Conservation (phyloP, 2,113 vertebrate species). For the Eolophus roseicapilla region DNA sequence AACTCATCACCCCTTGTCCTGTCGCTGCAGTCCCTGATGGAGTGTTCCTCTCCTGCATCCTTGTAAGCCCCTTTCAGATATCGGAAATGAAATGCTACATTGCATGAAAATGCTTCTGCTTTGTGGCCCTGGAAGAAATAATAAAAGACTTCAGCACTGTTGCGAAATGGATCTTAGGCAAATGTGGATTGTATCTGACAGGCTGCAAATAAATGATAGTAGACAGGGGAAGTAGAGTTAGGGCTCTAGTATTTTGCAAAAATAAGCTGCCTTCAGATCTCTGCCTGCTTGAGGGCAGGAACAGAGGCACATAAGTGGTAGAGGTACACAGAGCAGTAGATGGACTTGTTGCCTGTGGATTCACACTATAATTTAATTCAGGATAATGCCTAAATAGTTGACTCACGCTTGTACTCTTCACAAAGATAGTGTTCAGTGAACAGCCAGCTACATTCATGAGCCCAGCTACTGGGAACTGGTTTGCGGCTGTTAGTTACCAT, state of each 20-base stretch:
- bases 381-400: neutral
- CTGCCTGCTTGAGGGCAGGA: neutral
- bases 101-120: neutral
- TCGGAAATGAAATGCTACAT: neutral
- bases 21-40: neutral
- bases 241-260: neutral
- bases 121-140: neutral
- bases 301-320: rapidly evolving
- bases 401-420: neutral
- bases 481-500: neutral
- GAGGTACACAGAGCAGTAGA: neutral
- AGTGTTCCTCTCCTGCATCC: neutral
- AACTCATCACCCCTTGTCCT: neutral
- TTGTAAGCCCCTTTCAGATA: neutral
- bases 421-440: neutral
- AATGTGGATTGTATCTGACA: neutral
- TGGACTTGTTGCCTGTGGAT: neutral
- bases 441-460: neutral
- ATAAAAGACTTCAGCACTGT: neutral
- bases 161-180: neutral
- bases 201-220: neutral
- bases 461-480: neutral
- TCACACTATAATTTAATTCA: neutral
- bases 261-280: neutral
- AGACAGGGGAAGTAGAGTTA: neutral